Percentiles rank a stretch among this genome's conserved stretches.
phyloP scores from a whole-genome alignment of 2,113 vertebrate species.

The Halcyon malimbica region DNA sequence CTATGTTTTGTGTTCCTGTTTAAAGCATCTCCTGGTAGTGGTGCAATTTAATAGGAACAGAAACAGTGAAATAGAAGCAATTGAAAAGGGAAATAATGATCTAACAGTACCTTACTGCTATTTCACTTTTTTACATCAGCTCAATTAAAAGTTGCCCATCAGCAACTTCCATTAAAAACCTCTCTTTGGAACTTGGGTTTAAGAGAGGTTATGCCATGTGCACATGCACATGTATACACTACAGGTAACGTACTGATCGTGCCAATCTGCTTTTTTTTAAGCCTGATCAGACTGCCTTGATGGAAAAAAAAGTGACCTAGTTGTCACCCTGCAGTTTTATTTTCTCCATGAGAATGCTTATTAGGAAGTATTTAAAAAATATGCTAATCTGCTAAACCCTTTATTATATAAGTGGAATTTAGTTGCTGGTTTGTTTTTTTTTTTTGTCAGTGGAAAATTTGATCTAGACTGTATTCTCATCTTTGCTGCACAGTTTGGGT shows the following conservation, averaged over 20 bases:
- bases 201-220: not conserved
- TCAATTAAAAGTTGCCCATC: not conserved
- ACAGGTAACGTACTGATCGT: rapidly evolving
- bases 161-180: not conserved
- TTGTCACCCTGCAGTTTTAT: not conserved
- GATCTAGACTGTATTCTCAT: not conserved
- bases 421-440: not conserved
- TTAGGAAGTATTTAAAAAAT: not conserved
- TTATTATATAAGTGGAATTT: not conserved
- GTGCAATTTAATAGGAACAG: not conserved
- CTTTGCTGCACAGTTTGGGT: not conserved
- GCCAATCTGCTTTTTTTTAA: not conserved
- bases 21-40: not conserved
- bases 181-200: not conserved
- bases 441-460: not conserved
- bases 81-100: not conserved
- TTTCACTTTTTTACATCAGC: not conserved
- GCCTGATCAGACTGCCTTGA: not conserved
- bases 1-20: not conserved
- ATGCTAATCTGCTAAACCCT: not conserved
- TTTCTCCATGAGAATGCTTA: not conserved
- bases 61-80: not conserved
- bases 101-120: not conserved
- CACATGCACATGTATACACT: rapidly evolving
- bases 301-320: not conserved